Conservation (phyloP, 1,140 invertebrate species). For the Stenopsyche tienmushanensis region DNA sequence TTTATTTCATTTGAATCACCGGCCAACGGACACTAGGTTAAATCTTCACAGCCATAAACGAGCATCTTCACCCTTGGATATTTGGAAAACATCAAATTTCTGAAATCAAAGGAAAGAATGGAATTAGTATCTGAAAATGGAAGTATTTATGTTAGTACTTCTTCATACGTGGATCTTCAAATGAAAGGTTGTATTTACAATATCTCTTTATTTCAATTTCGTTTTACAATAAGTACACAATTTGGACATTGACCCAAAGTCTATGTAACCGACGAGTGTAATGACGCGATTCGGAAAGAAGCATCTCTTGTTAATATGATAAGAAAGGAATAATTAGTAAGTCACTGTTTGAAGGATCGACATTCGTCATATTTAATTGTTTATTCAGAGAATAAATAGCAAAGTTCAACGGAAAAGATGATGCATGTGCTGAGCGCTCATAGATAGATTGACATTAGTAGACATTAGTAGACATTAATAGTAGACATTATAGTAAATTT, state of each 20-base stretch:
- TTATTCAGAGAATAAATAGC: too few relatives aligned
- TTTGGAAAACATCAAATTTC: constrained; percentile 5
- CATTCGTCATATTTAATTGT: too few relatives aligned
- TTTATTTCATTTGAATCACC: not conserved
- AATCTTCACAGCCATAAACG: constrained; percentile 6
- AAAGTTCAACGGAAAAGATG: too few relatives aligned
- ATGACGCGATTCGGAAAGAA: too few relatives aligned
- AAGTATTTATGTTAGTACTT: too few relatives aligned
- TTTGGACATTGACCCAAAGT: not conserved
- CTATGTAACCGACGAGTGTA: not conserved
- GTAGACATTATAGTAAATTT: too few relatives aligned
- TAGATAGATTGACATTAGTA: too few relatives aligned
- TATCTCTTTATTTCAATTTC: not conserved
- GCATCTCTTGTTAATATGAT: too few relatives aligned
- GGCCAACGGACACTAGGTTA: constrained; percentile 7
- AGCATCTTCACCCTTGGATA: not conserved
- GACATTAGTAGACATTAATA: too few relatives aligned
- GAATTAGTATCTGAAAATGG: not conserved
- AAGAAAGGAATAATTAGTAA: too few relatives aligned
- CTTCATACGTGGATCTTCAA: not conserved
- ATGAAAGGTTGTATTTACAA: not conserved
- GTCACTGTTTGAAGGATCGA: too few relatives aligned
- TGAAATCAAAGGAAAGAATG: not conserved
- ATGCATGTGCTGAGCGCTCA: too few relatives aligned
- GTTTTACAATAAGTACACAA: not conserved